A percentile compares a stretch with the other conserved stretches of the same genome.
Conservation (phyloP, 2,888 invertebrate species). For the Uloborus plumipes region DNA sequence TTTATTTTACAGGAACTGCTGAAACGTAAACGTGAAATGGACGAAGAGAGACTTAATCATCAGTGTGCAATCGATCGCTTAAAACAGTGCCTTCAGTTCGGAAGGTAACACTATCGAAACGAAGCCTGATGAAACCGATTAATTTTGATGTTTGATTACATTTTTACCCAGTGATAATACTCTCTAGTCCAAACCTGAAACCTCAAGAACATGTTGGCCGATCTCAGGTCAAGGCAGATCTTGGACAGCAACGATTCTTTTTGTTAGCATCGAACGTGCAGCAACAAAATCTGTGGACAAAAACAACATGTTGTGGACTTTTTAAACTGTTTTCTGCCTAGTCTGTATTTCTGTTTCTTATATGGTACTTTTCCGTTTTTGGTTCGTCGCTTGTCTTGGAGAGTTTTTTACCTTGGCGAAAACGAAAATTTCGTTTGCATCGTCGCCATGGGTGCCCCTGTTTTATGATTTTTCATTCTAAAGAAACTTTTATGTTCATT, state of each 20-base stretch:
- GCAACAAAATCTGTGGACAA: neutral
- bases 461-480: no score
- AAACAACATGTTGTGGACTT: neutral
- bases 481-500: no score
- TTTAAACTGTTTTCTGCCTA: constrained; percentile 4
- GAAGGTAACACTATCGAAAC: constrained; percentile 44
- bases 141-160: no score
- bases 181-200: no score
- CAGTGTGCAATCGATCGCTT: constrained; percentile 48
- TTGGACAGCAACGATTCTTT: no score
- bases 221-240: no score
- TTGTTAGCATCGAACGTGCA: neutral
- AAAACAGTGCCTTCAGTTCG: constrained; percentile 56
- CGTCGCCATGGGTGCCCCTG: no score
- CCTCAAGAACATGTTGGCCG: no score
- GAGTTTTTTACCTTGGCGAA: no score
- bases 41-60: constrained; percentile 58
- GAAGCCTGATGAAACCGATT: no score
- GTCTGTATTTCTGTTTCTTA: constrained; percentile 16
- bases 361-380: constrained; percentile 11
- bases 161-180: no score
- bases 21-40: constrained; percentile 48
- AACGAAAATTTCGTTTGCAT: no score
- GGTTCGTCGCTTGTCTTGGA: neutral
- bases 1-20: constrained; percentile 46